A percentile compares a stretch with the other conserved stretches of the same genome.
phyloP scores from a whole-genome alignment of 2,113 vertebrate species.

The Turnix velox region DNA sequence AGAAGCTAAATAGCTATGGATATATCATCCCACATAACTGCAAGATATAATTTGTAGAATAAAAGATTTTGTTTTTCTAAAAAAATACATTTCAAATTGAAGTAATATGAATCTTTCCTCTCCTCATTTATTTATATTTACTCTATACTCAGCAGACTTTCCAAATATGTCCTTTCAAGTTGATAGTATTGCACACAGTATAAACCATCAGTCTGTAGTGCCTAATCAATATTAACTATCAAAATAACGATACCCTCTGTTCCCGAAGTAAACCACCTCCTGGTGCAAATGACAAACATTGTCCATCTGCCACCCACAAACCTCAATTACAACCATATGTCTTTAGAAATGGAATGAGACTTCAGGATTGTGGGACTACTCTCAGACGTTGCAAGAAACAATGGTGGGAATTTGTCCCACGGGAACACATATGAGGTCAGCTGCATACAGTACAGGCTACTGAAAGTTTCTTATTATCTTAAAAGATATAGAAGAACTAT shows the following conservation, averaged over 20 bases:
- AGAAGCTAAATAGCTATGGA: not conserved
- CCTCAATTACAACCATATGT: not conserved
- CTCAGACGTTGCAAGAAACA: not conserved
- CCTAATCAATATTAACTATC: not conserved
- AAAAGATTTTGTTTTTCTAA: not conserved
- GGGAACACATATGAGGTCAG: not conserved
- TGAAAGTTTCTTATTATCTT: not conserved
- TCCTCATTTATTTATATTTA: not conserved
- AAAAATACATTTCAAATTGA: not conserved
- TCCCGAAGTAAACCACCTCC: not conserved
- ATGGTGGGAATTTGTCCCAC: not conserved
- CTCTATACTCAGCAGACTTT: not conserved
- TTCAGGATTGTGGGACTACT: not conserved
- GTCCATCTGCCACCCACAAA: not conserved
- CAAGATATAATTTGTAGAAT: not conserved
- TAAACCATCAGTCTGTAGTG: not conserved
- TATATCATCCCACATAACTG: not conserved
- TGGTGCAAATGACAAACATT: not conserved
- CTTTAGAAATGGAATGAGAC: not conserved
- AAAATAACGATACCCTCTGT: fast-evolving
- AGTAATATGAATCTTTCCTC: not conserved
- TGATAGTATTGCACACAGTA: not conserved
- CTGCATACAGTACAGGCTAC: not conserved
- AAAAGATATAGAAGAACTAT: not conserved
- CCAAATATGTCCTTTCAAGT: not conserved